phyloP scores from a whole-genome alignment of 2,113 vertebrate species.

The Passer domesticus region DNA sequence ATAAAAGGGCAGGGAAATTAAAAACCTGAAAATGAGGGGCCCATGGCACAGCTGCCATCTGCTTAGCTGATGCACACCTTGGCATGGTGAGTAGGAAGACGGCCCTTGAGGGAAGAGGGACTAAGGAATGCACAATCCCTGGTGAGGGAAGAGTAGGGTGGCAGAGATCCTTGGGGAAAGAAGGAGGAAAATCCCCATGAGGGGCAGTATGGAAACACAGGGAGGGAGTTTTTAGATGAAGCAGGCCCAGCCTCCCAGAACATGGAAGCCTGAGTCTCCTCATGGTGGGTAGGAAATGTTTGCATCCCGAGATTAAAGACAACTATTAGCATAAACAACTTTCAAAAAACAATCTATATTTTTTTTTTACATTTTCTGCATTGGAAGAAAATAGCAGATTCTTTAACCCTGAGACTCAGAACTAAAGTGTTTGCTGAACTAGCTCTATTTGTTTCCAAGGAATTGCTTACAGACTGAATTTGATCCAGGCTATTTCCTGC shows the following conservation, averaged over 20 bases:
- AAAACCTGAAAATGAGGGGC: neutral
- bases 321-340: neutral
- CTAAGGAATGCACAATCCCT: neutral
- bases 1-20: neutral
- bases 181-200: neutral
- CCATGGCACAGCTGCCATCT: neutral
- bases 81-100: neutral
- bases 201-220: neutral
- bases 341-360: neutral
- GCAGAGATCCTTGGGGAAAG: neutral
- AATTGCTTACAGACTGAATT: slow-evolving; percentile 13
- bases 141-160: neutral
- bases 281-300: neutral
- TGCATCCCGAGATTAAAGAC: neutral
- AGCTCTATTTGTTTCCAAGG: neutral
- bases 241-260: neutral
- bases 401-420: neutral
- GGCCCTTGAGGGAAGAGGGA: neutral
- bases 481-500: neutral
- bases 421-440: neutral
- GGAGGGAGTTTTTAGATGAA: neutral
- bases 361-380: neutral
- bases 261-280: neutral
- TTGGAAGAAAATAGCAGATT: neutral
- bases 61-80: neutral